Conservation (phyloP, 2,113 vertebrate genomes). For the Formicarius rufipectus region DNA sequence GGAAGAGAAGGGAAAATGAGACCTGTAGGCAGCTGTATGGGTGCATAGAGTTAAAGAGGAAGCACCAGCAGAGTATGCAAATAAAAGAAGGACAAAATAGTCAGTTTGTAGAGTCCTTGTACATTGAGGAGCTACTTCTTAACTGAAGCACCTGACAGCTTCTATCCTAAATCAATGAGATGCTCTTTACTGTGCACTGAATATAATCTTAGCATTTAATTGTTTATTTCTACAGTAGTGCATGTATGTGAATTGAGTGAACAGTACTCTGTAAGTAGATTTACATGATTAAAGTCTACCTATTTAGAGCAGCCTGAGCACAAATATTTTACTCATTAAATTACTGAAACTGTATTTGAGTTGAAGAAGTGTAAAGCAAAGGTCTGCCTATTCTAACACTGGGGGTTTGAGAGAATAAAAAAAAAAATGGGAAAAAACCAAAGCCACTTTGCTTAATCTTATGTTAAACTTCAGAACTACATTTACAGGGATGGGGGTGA, state of each 20-base stretch:
- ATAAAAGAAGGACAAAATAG: background rate
- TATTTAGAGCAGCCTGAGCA: background rate
- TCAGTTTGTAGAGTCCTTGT: background rate
- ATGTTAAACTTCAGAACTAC: background rate
- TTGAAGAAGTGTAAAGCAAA: background rate
- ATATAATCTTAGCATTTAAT: background rate
- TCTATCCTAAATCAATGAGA: background rate
- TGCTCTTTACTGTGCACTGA: background rate
- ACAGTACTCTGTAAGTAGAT: background rate
- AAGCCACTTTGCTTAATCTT: background rate
- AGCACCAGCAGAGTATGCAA: background rate
- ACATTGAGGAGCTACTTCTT: background rate
- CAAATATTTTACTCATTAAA: background rate
- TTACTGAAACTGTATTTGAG: background rate
- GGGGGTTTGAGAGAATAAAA: background rate
- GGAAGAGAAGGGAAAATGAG: background rate
- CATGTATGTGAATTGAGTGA: background rate
- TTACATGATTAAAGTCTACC: background rate
- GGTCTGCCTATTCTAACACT: background rate
- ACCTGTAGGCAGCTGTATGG: background rate
- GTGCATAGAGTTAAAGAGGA: background rate
- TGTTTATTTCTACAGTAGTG: background rate
- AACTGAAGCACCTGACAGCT: background rate
- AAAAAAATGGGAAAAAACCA: accelerated
- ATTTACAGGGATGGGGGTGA: background rate